A percentile compares a stretch with the other conserved stretches of the same genome.
These are phyloP conservation scores for Atractosteus spatula DNA, from an alignment of 2,113 vertebrate species.

Conservation along the genomic window DNA sequence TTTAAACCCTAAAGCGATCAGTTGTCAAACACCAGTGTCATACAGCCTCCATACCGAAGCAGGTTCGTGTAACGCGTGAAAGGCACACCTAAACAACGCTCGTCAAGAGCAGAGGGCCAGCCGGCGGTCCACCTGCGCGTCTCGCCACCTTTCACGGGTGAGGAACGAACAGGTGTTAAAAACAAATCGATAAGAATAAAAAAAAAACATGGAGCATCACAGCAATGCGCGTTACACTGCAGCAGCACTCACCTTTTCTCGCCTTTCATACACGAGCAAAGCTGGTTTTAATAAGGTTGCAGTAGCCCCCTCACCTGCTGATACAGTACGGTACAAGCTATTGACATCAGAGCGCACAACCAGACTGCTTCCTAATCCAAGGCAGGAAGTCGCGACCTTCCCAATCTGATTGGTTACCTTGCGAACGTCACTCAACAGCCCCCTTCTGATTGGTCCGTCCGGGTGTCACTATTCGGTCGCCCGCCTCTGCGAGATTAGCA, in stretches of 20 bases:
- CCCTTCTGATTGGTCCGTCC: background rate
- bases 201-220: background rate
- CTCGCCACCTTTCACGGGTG: too few species aligned
- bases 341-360: too few species aligned
- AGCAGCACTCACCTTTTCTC: slow-evolving; percentile 18
- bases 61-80: too few species aligned
- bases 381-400: slow-evolving; percentile 53
- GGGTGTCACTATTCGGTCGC: background rate
- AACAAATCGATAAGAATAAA: background rate
- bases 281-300: background rate
- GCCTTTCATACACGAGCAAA: slow-evolving; percentile 36
- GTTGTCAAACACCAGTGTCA: too few species aligned
- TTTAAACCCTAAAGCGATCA: too few species aligned
- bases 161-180: background rate
- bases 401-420: slow-evolving; percentile 32
- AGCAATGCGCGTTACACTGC: background rate
- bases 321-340: slow-evolving; percentile 5
- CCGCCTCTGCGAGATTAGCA: background rate
- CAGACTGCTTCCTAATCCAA: slow-evolving; percentile 16
- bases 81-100: too few species aligned
- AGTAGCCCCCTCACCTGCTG: background rate
- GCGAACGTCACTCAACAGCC: background rate
- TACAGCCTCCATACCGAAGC: too few species aligned
- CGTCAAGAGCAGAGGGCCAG: too few species aligned
- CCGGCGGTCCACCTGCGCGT: too few species aligned